Conservation (phyloP, 2,113 vertebrate genomes). For the Proteles cristata region DNA sequence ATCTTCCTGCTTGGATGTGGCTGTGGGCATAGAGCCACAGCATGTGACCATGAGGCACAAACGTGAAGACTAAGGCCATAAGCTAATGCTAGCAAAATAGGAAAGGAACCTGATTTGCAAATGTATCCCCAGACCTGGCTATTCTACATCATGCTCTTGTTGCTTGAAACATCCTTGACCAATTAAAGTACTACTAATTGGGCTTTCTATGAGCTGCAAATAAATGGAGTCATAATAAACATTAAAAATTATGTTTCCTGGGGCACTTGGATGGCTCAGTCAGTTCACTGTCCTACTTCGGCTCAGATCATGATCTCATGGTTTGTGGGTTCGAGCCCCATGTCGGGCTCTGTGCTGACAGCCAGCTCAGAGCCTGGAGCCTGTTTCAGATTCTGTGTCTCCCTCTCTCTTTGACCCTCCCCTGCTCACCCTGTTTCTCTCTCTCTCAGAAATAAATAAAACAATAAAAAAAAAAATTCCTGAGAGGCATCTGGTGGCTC, state of each 20-base stretch:
- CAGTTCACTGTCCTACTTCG: no score
- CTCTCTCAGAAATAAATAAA: no score
- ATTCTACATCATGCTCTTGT: neutral
- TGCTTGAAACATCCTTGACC: neutral
- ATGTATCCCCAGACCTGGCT: neutral
- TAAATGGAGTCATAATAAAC: neutral
- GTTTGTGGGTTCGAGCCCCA: no score
- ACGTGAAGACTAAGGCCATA: neutral
- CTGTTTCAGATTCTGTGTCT: no score
- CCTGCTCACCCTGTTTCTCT: no score
- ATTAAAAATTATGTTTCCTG: neutral
- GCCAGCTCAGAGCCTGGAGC: no score
- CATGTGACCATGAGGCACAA: neutral
- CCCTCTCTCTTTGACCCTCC: no score
- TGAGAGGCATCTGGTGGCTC: no score
- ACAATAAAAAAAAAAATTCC: neutral
- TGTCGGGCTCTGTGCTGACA: no score
- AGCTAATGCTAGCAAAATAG: accelerated
- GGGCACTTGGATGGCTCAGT: no score
- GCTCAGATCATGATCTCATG: no score
- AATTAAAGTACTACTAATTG: neutral
- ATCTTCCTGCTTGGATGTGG: neutral
- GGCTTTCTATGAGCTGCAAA: neutral
- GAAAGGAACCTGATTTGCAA: neutral
- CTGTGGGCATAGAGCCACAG: neutral